phyloP scores from a whole-genome alignment of 2,888 invertebrate genomes.

The Drosophila falleni region DNA sequence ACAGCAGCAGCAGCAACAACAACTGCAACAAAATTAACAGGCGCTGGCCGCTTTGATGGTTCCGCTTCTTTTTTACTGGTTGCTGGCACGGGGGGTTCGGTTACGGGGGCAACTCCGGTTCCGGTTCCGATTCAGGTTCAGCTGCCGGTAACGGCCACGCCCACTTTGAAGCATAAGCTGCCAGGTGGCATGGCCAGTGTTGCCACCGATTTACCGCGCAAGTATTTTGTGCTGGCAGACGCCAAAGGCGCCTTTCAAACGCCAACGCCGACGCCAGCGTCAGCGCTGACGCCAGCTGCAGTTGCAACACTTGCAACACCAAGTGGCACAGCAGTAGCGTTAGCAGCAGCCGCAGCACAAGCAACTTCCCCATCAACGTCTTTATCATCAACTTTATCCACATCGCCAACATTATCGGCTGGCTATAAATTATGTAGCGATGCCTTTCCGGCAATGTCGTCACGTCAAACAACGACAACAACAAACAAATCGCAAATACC shows the following conservation, averaged over 20 bases:
- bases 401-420: background rate
- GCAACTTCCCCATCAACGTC: background rate
- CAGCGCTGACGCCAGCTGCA: slow-evolving; percentile 7
- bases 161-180: slow-evolving; percentile 47
- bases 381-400: background rate
- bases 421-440: slow-evolving; percentile 20
- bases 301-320: background rate
- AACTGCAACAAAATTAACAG: slow-evolving; percentile 34
- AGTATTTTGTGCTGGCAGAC: slow-evolving; percentile 49
- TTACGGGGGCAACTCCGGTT: slow-evolving; percentile 13
- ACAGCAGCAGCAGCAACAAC: slow-evolving; percentile 37
- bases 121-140: slow-evolving; percentile 27
- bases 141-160: slow-evolving; percentile 5
- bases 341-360: background rate
- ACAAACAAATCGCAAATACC: slow-evolving; percentile 73
- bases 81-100: slow-evolving; percentile 7
- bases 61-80: slow-evolving; percentile 37
- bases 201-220: slow-evolving; percentile 46
- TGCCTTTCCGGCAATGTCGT: slow-evolving; percentile 18
- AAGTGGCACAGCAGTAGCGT: background rate
- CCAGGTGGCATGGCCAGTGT: background rate
- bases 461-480: slow-evolving; percentile 28
- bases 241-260: slow-evolving; percentile 36
- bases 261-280: background rate
- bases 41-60: slow-evolving; percentile 24